Conservation (phyloP, 2,797 vertebrate genomes). For the Botia almorhae region DNA sequence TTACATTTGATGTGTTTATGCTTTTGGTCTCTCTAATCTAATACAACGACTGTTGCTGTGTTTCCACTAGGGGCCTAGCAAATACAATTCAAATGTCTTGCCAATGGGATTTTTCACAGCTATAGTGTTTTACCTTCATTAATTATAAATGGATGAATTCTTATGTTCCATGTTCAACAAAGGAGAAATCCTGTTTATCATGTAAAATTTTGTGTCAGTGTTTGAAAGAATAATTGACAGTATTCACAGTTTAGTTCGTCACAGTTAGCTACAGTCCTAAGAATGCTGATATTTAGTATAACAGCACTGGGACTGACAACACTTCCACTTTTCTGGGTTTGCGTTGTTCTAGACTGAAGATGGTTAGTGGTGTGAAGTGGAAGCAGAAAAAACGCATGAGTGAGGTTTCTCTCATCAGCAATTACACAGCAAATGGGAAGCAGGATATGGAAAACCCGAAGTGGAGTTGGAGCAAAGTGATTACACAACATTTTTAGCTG, state of each 20-base stretch:
- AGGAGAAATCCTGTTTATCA: conserved; percentile 15
- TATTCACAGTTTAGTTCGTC: neutral
- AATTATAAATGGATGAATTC: conserved; percentile 10
- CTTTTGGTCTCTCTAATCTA: conserved; percentile 44
- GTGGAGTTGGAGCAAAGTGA: neutral
- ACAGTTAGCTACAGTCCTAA: neutral
- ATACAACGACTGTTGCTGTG: conserved; percentile 7
- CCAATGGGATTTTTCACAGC: conserved; percentile 15
- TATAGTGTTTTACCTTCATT: conserved; percentile 22
- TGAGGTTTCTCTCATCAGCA: too few species aligned
- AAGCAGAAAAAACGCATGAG: too few species aligned
- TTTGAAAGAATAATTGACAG: conserved; percentile 1
- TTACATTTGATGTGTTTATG: conserved; percentile 43
- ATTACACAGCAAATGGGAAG: neutral
- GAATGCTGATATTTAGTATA: neutral
- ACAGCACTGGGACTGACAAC: neutral
- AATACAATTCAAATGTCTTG: conserved; percentile 8
- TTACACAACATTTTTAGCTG: neutral
- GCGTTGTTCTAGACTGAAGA: too few species aligned
- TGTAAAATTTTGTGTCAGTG: conserved; percentile 10
- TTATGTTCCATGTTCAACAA: conserved; percentile 7
- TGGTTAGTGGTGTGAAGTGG: neutral
- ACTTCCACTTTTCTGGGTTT: too few species aligned
- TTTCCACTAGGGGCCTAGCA: neutral
- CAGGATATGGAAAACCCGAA: conserved; percentile 1